A percentile compares a stretch with the other conserved stretches of the same genome.
phyloP scores from a whole-genome alignment of 2,888 invertebrate genomes.

The Sinohyriopsis cumingii region DNA sequence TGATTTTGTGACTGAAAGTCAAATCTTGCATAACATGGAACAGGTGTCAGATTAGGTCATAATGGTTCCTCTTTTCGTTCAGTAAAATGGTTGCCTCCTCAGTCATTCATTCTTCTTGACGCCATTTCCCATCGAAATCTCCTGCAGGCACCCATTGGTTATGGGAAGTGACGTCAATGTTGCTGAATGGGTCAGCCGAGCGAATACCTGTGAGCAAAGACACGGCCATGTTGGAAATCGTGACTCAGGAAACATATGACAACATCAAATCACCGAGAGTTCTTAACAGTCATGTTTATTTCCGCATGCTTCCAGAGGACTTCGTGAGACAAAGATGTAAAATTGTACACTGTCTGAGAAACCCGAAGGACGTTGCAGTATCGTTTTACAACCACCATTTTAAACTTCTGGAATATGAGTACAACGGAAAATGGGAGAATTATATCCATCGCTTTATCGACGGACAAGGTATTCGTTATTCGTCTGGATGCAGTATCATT shows the following conservation, averaged over 20 bases:
- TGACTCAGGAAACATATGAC: conserved; percentile 28
- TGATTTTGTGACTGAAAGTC: no score
- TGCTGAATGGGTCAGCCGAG: conserved; percentile 39
- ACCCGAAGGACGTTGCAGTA: conserved; percentile 52
- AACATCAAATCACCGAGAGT: conserved; percentile 40
- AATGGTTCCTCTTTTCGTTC: no score
- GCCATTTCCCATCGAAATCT: background rate
- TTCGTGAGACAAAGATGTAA: conserved; percentile 35
- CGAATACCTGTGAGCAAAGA: conserved; percentile 45
- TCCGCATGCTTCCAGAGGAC: conserved; percentile 40
- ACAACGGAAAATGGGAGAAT: conserved; percentile 37
- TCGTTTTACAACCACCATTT: conserved; percentile 49
- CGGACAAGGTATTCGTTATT: conserved; percentile 27
- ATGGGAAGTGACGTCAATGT: conserved; percentile 51
- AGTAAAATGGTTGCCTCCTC: no score
- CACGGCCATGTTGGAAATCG: conserved; percentile 44
- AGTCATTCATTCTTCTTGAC: no score
- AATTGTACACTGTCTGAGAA: conserved; percentile 47
- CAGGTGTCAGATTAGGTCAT: no score
- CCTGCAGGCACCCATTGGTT: conserved; percentile 49
- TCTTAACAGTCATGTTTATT: conserved; percentile 44
- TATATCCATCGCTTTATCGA: conserved; percentile 39
- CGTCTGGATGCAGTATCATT: no score
- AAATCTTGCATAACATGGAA: no score
- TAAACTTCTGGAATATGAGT: conserved; percentile 44